A percentile compares a stretch with the other conserved stretches of the same genome.
These are phyloP conservation scores for Drosophila neocordata DNA, from an alignment of 1,140 invertebrate genomes.

Conservation along the genomic window DNA sequence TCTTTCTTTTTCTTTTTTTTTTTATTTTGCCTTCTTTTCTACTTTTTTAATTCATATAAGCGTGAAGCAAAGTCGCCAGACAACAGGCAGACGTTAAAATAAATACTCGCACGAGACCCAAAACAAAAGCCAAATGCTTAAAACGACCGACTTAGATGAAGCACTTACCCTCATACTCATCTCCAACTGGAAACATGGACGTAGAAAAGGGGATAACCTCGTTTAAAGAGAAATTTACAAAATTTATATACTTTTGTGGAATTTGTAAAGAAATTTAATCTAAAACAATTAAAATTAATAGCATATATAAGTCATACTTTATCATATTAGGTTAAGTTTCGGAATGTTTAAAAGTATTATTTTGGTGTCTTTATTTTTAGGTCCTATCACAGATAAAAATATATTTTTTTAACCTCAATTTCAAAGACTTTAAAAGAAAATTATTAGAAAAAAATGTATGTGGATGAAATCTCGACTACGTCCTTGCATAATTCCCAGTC, in stretches of 20 bases:
- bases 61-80: conserved; percentile 45
- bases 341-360: no score
- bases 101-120: conserved; percentile 49
- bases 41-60: conserved; percentile 60
- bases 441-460: no score
- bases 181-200: not conserved
- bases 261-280: no score
- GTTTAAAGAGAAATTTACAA: not conserved
- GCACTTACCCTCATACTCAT: not conserved
- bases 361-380: no score
- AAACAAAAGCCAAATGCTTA: conserved; percentile 45
- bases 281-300: not conserved
- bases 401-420: no score
- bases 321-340: no score
- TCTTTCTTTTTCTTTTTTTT: no score
- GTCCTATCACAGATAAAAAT: no score
- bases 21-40: conserved; percentile 36
- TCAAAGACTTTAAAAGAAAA: no score
- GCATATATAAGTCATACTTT: no score
- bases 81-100: conserved; percentile 64
- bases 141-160: conserved; percentile 31
- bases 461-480: not conserved
- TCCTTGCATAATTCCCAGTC: not conserved
- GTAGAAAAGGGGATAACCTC: not conserved
- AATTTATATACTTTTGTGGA: no score